Conservation (phyloP, 2,113 vertebrate genomes). For the Rhizomys pruinosus region DNA sequence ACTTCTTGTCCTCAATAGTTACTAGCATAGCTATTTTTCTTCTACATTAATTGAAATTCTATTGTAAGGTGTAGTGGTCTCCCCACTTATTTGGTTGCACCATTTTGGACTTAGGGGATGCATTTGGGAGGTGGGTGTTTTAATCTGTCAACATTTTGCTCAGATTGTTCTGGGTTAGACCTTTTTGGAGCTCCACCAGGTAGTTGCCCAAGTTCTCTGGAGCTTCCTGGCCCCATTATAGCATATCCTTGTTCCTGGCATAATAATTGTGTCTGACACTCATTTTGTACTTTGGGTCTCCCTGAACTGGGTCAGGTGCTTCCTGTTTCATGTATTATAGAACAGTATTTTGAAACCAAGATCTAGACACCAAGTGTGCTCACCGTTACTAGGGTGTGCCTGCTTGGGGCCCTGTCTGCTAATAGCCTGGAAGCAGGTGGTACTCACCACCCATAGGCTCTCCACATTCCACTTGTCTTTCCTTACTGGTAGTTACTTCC, state of each 20-base stretch:
- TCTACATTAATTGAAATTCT: neutral
- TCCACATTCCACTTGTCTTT: neutral
- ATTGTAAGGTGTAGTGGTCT: neutral
- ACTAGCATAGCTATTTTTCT: neutral
- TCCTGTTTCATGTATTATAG: neutral
- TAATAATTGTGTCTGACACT: neutral
- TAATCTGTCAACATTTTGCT: neutral
- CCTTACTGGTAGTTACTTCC: neutral
- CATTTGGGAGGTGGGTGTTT: neutral
- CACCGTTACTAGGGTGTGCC: neutral
- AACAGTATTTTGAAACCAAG: neutral
- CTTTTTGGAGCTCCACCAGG: neutral
- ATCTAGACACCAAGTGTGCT: neutral
- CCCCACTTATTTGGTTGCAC: neutral
- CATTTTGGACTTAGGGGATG: neutral
- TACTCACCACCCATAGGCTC: no score
- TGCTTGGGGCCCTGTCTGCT: neutral
- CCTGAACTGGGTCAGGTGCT: neutral
- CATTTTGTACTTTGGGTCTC: neutral
- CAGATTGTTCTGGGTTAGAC: neutral
- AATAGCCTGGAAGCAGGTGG: neutral
- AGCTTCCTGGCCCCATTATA: no score
- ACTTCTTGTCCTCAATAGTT: neutral
- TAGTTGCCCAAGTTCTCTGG: neutral
- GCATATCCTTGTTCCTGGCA: neutral